These are phyloP conservation scores for Onchidella celtica DNA, from an alignment of 2,888 invertebrate genomes.

Conservation along the genomic window DNA sequence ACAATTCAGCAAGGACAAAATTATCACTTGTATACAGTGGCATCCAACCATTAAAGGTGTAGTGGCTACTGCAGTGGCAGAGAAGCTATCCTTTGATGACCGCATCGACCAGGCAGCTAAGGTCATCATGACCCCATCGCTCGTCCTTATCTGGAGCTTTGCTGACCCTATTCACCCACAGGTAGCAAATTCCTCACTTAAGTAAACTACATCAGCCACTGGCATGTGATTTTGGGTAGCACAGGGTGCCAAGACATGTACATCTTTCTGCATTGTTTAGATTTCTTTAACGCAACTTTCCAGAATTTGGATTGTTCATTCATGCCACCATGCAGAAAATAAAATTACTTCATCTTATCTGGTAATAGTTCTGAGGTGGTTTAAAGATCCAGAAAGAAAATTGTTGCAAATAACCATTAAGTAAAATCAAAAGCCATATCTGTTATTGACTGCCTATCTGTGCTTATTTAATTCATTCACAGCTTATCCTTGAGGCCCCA, in stretches of 20 bases:
- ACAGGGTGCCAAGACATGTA: no score
- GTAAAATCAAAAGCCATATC: no score
- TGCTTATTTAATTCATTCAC: constrained; percentile 46
- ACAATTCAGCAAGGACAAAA: constrained; percentile 79
- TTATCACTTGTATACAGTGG: constrained; percentile 80
- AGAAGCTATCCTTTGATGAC: constrained; percentile 78
- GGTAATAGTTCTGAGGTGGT: no score
- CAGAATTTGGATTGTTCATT: no score
- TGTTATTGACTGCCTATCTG: no score
- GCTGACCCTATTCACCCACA: constrained; percentile 80
- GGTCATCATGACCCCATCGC: constrained; percentile 78
- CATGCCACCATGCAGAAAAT: no score
- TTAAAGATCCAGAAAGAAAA: no score
- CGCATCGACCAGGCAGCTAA: constrained; percentile 77
- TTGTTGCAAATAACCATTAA: no score
- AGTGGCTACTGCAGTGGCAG: constrained; percentile 78
- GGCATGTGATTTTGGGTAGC: no score
- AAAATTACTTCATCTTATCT: no score
- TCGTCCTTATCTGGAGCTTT: constrained; percentile 81
- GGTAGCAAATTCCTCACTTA: constrained; percentile 58
- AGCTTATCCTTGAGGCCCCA: constrained; percentile 80
- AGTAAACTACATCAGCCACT: not conserved
- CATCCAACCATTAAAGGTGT: constrained; percentile 79
- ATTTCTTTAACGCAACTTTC: no score
- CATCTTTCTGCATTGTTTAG: no score